These are phyloP conservation scores for Agriopis marginaria DNA, from an alignment of 2,888 invertebrate species.

Conservation along the genomic window DNA sequence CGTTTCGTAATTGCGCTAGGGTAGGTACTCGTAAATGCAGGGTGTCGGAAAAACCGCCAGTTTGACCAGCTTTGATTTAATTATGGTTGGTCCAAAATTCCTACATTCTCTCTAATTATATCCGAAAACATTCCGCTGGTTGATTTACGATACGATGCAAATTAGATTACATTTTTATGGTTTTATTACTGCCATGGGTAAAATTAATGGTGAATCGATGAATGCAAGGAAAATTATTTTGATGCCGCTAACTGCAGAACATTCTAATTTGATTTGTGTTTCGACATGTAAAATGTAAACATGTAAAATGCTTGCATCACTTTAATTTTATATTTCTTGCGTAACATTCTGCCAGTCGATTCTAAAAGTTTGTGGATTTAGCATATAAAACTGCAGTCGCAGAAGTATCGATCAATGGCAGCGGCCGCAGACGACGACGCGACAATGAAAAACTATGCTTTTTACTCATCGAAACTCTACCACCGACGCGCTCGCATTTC, in stretches of 20 bases:
- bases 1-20: slow-evolving; percentile 58
- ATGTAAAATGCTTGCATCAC: not conserved
- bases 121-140: slow-evolving; percentile 51
- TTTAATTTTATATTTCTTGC: not conserved
- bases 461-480: slow-evolving; percentile 60
- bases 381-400: slow-evolving; percentile 62
- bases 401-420: slow-evolving; percentile 71
- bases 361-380: slow-evolving; percentile 16
- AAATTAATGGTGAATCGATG: slow-evolving; percentile 54
- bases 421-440: slow-evolving; percentile 72
- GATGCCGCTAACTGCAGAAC: slow-evolving; percentile 35
- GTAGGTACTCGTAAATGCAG: slow-evolving; percentile 32
- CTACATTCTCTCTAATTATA: slow-evolving; percentile 45
- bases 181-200: slow-evolving; percentile 46
- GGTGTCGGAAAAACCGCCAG: slow-evolving; percentile 49
- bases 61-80: slow-evolving; percentile 63
- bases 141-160: slow-evolving; percentile 52
- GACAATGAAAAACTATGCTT: slow-evolving; percentile 79
- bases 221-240: slow-evolving; percentile 49
- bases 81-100: slow-evolving; percentile 55
- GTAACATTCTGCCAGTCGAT: not conserved
- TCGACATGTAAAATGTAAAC: slow-evolving; percentile 15
- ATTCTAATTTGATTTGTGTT: slow-evolving; percentile 28
- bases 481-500: slow-evolving; percentile 56
- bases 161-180: slow-evolving; percentile 53